Conservation (phyloP, 2,113 vertebrate species). For the Oostethus manadensis region DNA sequence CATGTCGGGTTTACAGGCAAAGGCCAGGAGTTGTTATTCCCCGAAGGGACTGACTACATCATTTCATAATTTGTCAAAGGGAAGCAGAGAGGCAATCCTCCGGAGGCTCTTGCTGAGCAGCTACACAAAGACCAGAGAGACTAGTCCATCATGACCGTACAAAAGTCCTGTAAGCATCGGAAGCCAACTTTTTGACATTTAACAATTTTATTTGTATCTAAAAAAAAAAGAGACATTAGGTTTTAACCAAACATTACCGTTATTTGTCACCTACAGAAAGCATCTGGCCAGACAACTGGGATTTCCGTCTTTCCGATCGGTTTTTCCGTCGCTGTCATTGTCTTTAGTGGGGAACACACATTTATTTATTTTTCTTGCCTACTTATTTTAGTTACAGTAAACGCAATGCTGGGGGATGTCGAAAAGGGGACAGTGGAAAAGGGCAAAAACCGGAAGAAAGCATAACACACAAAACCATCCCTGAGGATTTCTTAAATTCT, state of each 20-base stretch:
- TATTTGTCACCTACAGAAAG: too few relatives aligned
- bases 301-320: too few relatives aligned
- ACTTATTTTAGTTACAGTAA: not conserved
- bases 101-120: constrained; percentile 2
- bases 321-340: too few relatives aligned
- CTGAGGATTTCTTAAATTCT: constrained; percentile 5
- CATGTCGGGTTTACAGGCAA: constrained; percentile 1
- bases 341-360: too few relatives aligned
- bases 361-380: too few relatives aligned
- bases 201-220: not conserved
- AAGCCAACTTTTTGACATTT: not conserved
- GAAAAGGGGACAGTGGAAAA: too few relatives aligned
- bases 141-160: not conserved
- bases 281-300: too few relatives aligned
- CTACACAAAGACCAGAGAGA: not conserved
- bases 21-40: constrained; percentile 1
- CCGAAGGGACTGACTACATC: constrained; percentile 1
- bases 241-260: not conserved
- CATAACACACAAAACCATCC: constrained; percentile 10
- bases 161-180: too few relatives aligned
- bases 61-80: constrained; percentile 4
- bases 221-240: not conserved
- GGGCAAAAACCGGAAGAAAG: not conserved
- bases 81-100: constrained; percentile 1
- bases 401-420: not conserved